Base-by-base conservation (phyloP, 2,113 vertebrate genomes). In the Rhinopomastus cyanomelas region DNA sequence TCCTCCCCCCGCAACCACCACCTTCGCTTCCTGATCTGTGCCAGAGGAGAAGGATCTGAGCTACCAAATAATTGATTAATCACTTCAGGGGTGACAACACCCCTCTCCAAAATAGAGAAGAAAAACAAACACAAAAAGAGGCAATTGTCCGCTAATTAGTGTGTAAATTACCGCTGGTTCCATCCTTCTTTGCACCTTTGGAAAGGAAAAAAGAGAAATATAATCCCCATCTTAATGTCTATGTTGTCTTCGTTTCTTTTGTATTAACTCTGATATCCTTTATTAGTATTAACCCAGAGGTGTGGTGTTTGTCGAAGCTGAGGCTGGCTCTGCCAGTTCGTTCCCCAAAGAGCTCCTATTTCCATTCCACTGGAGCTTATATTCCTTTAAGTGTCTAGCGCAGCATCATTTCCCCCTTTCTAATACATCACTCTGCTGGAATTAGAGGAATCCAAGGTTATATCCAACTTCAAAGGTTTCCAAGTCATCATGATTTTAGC, bases 21-120 rank as follows among this genome's bases (percentile, higher is more conserved):
- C 97, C 95, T 89, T 73, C 93, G 87, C 88, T 85, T 93, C 86
- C 94, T 94, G 90, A 93, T 88, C 42, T 42, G 89, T 96, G 90
- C 90, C 95, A 94, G 80, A 87, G 93, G 90, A 59, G 92, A 96
- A 96, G 90, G 94, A 96, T 96, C 95, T 96, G 92, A 92, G 94
- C 95, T 94, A 94, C 89, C 96, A 97, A 97, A 97, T 97, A 97
- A 97, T 96, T 95, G 97, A 97, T 97, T 97, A 97, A 98, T 97
- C 90, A 57, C 94, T 94, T 94, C 96, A 95, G 97, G 87, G 49
- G 85, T 96, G 95, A 96, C 94, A 96, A 94, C 72, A 67, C 79
- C 85, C 85, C 73, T 97, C 93, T 96, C 95, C 75, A 94, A 94
- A 96, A 96, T 44, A 79, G 95, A 95, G 90, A 85, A 93, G 95